These are phyloP conservation scores for Antrozous pallidus DNA, from an alignment of 2,797 vertebrate genomes.

Conservation along the genomic window DNA sequence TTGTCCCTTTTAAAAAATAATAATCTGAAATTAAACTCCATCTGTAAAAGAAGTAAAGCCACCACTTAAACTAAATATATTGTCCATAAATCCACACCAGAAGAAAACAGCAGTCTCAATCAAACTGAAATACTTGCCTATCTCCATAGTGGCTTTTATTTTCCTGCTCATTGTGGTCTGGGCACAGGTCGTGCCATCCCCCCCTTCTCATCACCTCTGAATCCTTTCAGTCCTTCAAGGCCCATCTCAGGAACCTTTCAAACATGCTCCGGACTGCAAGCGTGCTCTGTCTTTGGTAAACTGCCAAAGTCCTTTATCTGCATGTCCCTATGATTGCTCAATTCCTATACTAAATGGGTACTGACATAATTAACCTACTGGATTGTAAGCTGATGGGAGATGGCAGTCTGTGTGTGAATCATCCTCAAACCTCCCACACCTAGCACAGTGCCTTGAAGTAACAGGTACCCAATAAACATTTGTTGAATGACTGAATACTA, in stretches of 20 bases:
- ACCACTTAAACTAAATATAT: not conserved
- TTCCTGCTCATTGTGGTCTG: not conserved
- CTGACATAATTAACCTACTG: not conserved
- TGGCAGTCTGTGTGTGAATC: not conserved
- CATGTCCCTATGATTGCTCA: not conserved
- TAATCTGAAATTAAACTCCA: not conserved
- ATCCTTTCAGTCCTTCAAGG: not conserved
- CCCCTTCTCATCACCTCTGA: not conserved
- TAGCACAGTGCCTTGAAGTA: not conserved
- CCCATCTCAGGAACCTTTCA: not conserved
- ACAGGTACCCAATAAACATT: not conserved
- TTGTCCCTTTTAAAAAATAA: not conserved
- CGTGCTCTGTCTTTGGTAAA: not conserved
- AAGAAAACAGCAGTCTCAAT: not conserved
- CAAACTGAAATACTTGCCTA: not conserved
- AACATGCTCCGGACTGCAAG: not conserved
- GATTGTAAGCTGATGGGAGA: not conserved
- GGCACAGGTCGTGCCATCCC: not conserved
- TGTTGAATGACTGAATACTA: not conserved
- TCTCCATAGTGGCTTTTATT: not conserved
- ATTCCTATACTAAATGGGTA: not conserved
- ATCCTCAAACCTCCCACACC: not conserved
- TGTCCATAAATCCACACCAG: not conserved
- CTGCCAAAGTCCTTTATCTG: not conserved
- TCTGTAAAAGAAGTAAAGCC: not conserved